Base-by-base conservation (phyloP, 2,113 vertebrate species). In the Solenodon paradoxus region DNA sequence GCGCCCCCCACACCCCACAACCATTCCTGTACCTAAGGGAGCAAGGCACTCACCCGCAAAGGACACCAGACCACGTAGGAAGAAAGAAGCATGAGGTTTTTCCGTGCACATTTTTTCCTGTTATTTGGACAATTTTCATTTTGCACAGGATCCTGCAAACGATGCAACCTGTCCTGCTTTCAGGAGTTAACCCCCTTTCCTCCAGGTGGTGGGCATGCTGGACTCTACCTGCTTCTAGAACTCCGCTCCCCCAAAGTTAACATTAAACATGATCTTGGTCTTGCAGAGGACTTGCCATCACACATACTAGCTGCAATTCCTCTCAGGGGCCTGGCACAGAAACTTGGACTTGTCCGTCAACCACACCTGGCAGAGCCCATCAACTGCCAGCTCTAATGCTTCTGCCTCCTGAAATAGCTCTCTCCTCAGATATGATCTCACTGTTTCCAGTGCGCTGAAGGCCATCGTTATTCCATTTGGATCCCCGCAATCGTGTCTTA, bases 391-490 rank as follows among this genome's bases (percentile, higher is more conserved):
- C 59, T n/a, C 61, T 35, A 9, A 68, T 28, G 0, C 4, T 10
- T 19, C 51, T 66, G 45, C 63, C 51, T 87, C 90, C 74, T 45
- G 32, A 94, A 79, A 88, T 53, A 91, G 72, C 32, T 88, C 24
- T 17, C 66, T 19, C 19, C 4, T 51, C 77, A 53, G 12, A 15
- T 47, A 19, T 42, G 19, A 28, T 28, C 51, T 83, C 53, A 19
- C 12, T 17, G 28, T 72, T 59, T 72, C 77, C 82, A 68, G 10
- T 3, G 5, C 12, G 2, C 28, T 3, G 3, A 64, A 53, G n/a
- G 82, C 82, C 19, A 19, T 30, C 3, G 22, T 9, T 3, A 3
- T 15, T 63, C 42, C 19, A 2, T 35, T 11, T 11, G 47, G 24
- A 32, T 53, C 15, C 32, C 35, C 17, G 22, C 38, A 45, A 3